Percentiles rank a stretch among this genome's conserved stretches.
Evolutionary conservation across 2,113 vertebrate species (phyloP).

Genomic region (Heliornis fulica): DNA sequence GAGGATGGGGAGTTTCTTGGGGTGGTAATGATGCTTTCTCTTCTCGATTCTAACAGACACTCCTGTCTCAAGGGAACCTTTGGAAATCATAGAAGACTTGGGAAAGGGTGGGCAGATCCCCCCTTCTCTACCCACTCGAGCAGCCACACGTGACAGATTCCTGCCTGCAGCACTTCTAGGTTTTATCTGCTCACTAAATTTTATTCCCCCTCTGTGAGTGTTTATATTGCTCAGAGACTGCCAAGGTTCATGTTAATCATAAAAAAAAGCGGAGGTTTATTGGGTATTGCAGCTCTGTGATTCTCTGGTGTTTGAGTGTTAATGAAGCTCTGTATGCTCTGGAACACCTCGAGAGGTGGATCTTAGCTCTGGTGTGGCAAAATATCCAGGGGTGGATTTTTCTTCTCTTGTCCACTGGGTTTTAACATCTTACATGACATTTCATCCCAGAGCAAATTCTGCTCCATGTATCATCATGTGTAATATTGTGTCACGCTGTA

Average conservation of each 20-base stretch:
- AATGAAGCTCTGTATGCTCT: slow-evolving; percentile 34
- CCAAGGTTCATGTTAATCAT: slow-evolving; percentile 56
- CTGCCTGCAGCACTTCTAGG: slow-evolving; percentile 18
- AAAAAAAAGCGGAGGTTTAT: slow-evolving; percentile 38
- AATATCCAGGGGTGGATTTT: neutral
- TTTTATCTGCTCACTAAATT: slow-evolving; percentile 61
- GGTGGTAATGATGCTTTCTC: neutral
- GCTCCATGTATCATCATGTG: neutral
- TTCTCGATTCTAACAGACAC: neutral
- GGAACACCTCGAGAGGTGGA: neutral
- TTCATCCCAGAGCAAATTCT: slow-evolving; percentile 39
- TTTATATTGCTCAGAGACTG: slow-evolving; percentile 59
- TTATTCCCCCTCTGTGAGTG: slow-evolving; percentile 55
- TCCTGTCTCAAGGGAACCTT: neutral
- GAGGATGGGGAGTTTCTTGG: neutral
- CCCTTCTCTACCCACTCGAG: neutral
- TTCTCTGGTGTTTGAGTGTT: slow-evolving; percentile 31
- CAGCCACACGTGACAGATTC: slow-evolving; percentile 7
- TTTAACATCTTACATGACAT: slow-evolving; percentile 8
- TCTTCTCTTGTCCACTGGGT: neutral
- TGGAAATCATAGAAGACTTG: neutral
- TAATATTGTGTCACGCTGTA: neutral
- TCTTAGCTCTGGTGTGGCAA: neutral
- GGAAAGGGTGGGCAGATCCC: neutral
- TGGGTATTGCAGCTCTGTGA: slow-evolving; percentile 4